Conservation (phyloP, 2,797 vertebrate species). For the Hydrocynus forskahlii region DNA sequence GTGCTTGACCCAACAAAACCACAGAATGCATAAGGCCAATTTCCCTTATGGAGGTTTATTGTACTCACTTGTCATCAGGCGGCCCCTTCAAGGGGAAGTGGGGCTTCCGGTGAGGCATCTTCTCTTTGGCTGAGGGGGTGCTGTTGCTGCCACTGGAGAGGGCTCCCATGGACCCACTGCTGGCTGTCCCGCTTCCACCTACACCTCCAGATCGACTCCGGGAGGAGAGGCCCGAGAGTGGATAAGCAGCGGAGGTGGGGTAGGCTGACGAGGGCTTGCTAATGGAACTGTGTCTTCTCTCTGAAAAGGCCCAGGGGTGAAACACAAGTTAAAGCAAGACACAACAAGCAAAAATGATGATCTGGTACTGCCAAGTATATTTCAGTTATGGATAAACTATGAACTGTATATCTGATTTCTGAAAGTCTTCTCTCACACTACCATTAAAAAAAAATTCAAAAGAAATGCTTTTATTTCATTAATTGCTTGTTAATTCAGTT, state of each 20-base stretch:
- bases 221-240: conserved; percentile 84
- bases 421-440: no score
- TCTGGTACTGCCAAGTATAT: no score
- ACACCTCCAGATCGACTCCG: conserved; percentile 72
- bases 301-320: conserved; percentile 71
- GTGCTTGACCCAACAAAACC: conserved; percentile 3
- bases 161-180: conserved; percentile 76
- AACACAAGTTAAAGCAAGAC: not conserved
- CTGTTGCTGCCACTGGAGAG: conserved; percentile 81
- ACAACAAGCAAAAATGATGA: no score
- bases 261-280: conserved; percentile 82
- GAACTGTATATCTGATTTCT: no score
- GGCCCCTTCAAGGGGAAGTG: conserved; percentile 85
- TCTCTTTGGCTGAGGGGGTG: conserved; percentile 94
- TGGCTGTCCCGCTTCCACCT: conserved; percentile 62
- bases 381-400: no score
- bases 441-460: no score
- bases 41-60: not conserved
- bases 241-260: conserved; percentile 80
- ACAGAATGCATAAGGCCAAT: no score
- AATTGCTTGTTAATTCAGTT: no score
- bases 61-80: conserved; percentile 79
- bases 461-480: no score
- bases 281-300: conserved; percentile 96
- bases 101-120: conserved; percentile 90